phyloP scores from a whole-genome alignment of 2,888 invertebrate genomes.

The Drosophila falleni region DNA sequence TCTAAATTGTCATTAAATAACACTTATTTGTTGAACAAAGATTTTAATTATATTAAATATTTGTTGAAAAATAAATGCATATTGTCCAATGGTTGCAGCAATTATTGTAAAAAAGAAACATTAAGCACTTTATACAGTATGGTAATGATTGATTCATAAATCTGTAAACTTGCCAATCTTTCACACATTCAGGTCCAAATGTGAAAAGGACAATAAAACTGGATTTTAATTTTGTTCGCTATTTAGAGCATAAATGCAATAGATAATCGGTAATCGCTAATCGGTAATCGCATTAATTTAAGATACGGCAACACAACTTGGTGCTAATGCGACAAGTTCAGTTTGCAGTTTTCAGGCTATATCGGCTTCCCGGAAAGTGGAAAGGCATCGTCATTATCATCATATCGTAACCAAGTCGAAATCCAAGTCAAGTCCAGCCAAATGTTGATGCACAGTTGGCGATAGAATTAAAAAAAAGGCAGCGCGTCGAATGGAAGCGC shows the following conservation, averaged over 20 bases:
- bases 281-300: conserved; percentile 45
- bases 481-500: conserved; percentile 57
- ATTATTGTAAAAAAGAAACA: too few relatives aligned
- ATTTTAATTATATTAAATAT: too few relatives aligned
- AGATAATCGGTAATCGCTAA: conserved; percentile 29
- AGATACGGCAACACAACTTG: conserved; percentile 47
- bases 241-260: conserved; percentile 38
- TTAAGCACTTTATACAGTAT: too few relatives aligned
- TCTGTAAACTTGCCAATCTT: not conserved
- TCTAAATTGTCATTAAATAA: too few relatives aligned
- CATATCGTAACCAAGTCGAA: conserved; percentile 4
- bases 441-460: conserved; percentile 34
- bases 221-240: conserved; percentile 2
- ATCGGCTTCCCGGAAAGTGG: conserved; percentile 50
- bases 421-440: not conserved
- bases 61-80: too few relatives aligned
- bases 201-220: not conserved
- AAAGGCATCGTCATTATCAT: conserved; percentile 1
- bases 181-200: not conserved
- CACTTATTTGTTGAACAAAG: too few relatives aligned
- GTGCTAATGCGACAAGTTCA: conserved; percentile 78
- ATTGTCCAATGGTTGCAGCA: too few relatives aligned
- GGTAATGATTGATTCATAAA: too few relatives aligned
- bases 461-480: conserved; percentile 41
- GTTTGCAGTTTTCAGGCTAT: conserved; percentile 18